phyloP scores from a whole-genome alignment of 1,140 invertebrate species.

The Magallana angulata region DNA sequence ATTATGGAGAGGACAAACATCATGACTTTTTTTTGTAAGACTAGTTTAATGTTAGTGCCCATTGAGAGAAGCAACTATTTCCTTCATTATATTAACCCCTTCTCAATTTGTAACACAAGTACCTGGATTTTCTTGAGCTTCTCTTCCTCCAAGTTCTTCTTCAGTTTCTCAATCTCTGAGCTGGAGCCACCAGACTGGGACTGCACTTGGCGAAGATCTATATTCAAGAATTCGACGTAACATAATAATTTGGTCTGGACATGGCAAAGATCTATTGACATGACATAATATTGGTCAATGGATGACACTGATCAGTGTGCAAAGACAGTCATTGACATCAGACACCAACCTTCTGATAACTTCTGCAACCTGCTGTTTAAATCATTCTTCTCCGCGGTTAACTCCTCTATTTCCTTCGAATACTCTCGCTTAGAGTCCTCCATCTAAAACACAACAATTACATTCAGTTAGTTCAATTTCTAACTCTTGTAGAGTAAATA shows the following conservation, averaged over 20 bases:
- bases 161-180: constrained; percentile 91
- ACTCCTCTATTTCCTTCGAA: constrained; percentile 84
- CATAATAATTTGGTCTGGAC: too few relatives aligned
- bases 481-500: too few relatives aligned
- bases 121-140: constrained; percentile 83
- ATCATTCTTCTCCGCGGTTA: constrained; percentile 87
- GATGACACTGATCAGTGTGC: too few relatives aligned
- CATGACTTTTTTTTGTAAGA: too few relatives aligned
- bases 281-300: too few relatives aligned
- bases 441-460: constrained; percentile 60
- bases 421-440: constrained; percentile 84
- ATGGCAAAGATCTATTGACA: too few relatives aligned
- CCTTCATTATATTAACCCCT: background rate
- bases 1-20: too few relatives aligned
- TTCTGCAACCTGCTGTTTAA: constrained; percentile 79
- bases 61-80: too few relatives aligned
- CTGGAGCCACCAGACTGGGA: constrained; percentile 78
- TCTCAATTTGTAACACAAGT: constrained; percentile 2
- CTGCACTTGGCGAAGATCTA: constrained; percentile 77
- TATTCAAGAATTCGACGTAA: background rate
- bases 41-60: too few relatives aligned
- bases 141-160: constrained; percentile 93
- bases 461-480: too few relatives aligned
- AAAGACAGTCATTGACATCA: too few relatives aligned
- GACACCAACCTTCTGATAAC: constrained; percentile 80